Percentiles rank a stretch among this genome's conserved stretches.
Conservation (phyloP, 2,113 vertebrate genomes). For the Neoarius graeffei region DNA sequence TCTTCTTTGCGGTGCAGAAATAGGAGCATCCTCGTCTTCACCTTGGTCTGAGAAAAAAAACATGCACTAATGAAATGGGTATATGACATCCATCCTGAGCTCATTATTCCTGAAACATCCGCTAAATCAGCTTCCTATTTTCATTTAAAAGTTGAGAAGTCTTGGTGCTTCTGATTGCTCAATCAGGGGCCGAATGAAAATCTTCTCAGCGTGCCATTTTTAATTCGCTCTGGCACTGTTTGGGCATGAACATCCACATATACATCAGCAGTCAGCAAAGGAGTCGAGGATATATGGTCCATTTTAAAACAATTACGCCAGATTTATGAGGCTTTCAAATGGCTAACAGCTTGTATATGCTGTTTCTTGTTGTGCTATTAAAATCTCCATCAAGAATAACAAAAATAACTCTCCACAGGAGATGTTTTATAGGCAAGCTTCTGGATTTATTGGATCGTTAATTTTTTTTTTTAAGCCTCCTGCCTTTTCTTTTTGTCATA, state of each 20-base stretch:
- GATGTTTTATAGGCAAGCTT: slow-evolving; percentile 19
- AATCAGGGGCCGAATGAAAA: slow-evolving; percentile 17
- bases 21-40: slow-evolving; percentile 7
- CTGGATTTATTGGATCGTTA: slow-evolving; percentile 28
- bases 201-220: slow-evolving; percentile 26
- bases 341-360: slow-evolving; percentile 51
- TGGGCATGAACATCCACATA: background rate
- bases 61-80: slow-evolving; percentile 7
- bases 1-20: slow-evolving; percentile 3
- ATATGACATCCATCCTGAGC: slow-evolving; percentile 40
- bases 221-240: slow-evolving; percentile 38
- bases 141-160: slow-evolving; percentile 45
- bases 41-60: background rate
- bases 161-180: background rate
- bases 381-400: slow-evolving; percentile 49
- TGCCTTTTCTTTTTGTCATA: slow-evolving; percentile 3
- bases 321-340: slow-evolving; percentile 55
- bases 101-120: slow-evolving; percentile 49
- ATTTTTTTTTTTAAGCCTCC: background rate
- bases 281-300: slow-evolving; percentile 40
- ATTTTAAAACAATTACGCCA: slow-evolving; percentile 54
- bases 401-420: slow-evolving; percentile 43
- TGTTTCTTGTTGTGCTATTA: slow-evolving; percentile 39
- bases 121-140: slow-evolving; percentile 34
- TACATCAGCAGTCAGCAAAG: slow-evolving; percentile 43